These are phyloP conservation scores for Camponotus fellah DNA, from an alignment of 2,888 invertebrate genomes.

Conservation along the genomic window DNA sequence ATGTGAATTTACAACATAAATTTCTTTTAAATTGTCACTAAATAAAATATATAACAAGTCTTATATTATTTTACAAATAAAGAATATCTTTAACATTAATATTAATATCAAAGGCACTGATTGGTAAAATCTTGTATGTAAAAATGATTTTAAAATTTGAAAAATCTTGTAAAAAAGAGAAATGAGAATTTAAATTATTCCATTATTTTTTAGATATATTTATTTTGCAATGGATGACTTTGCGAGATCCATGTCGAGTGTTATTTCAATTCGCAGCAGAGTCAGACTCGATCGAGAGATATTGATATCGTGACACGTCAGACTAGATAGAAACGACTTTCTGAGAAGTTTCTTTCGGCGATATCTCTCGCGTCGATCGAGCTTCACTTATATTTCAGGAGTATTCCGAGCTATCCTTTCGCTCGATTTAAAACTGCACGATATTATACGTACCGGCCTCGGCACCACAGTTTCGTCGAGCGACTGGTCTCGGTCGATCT, in stretches of 20 bases:
- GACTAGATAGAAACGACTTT: constrained; percentile 58
- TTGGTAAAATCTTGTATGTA: background rate
- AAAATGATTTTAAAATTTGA: background rate
- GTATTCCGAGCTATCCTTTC: constrained; percentile 56
- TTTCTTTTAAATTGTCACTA: background rate
- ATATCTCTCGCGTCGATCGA: constrained; percentile 60
- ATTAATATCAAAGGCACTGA: background rate
- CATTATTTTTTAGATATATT: background rate
- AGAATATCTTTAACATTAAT: background rate
- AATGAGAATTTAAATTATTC: background rate
- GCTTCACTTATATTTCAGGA: constrained; percentile 52
- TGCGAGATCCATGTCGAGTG: constrained; percentile 11
- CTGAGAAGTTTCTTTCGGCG: constrained; percentile 54
- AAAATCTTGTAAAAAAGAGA: background rate
- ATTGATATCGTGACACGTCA: constrained; percentile 67
- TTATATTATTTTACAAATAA: background rate
- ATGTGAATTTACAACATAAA: background rate
- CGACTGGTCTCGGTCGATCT: constrained; percentile 69
- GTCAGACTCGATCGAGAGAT: constrained; percentile 28
- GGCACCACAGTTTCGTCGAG: constrained; percentile 55
- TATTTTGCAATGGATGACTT: constrained; percentile 24
- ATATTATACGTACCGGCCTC: constrained; percentile 48
- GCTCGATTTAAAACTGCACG: constrained; percentile 59
- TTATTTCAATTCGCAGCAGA: constrained; percentile 19
- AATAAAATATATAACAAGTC: background rate